These are phyloP conservation scores for Dyspetes luteomarginatus DNA, from an alignment of 2,888 invertebrate genomes.

Conservation along the genomic window DNA sequence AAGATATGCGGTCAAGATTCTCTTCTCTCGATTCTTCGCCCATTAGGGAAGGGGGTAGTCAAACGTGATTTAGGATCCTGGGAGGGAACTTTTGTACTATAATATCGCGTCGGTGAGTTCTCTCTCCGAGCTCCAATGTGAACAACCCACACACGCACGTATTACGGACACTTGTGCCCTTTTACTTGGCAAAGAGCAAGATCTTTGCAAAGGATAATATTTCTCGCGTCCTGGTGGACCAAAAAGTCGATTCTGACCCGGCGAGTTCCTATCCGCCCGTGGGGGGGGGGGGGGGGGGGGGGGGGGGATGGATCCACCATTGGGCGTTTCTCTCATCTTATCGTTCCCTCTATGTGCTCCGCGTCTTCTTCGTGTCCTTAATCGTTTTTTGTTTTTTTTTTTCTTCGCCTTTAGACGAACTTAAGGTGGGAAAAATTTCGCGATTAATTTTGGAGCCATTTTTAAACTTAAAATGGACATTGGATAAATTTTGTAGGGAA, in stretches of 20 bases:
- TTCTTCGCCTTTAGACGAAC: background rate
- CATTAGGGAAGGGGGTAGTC: constrained; percentile 73
- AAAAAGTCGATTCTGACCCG: constrained; percentile 11
- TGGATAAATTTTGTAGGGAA: too few species aligned
- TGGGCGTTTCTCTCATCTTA: constrained; percentile 55
- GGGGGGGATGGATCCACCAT: constrained; percentile 54
- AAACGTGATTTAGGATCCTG: constrained; percentile 81
- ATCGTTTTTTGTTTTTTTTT: constrained; percentile 9
- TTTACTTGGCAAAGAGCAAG: background rate
- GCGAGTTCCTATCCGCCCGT: constrained; percentile 55
- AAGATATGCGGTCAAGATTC: constrained; percentile 26
- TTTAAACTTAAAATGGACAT: too few species aligned
- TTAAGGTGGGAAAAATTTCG: too few species aligned
- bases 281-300: constrained; percentile 46
- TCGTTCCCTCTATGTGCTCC: constrained; percentile 9
- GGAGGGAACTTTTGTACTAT: constrained; percentile 60
- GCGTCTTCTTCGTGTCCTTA: constrained; percentile 1
- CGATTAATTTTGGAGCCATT: too few species aligned
- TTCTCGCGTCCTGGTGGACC: constrained; percentile 39
- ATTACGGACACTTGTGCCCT: too few species aligned
- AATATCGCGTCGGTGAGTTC: constrained; percentile 7
- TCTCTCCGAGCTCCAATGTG: constrained; percentile 22
- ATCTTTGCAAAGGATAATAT: constrained; percentile 55
- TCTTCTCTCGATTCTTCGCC: constrained; percentile 60
- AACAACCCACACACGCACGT: background rate